A percentile compares a stretch with the other conserved stretches of the same genome.
phyloP scores from a whole-genome alignment of 1,140 invertebrate species.

The Anastrepha obliqua region DNA sequence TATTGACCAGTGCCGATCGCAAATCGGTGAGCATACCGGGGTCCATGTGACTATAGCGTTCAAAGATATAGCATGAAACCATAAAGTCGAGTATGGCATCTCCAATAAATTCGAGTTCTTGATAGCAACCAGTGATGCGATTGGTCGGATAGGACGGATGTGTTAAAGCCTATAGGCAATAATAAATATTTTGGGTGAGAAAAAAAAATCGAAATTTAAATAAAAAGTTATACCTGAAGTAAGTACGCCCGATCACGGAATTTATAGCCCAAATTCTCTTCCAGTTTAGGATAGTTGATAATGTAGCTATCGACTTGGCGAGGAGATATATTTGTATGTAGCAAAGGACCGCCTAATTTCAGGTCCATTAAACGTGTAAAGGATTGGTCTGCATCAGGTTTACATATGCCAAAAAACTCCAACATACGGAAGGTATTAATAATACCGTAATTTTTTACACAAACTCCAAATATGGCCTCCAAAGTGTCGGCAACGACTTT shows the following conservation, averaged over 20 bases:
- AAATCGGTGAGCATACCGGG: conserved; percentile 94
- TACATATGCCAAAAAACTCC: conserved; percentile 83
- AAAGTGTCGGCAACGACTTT: conserved; percentile 84
- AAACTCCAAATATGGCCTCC: conserved; percentile 89
- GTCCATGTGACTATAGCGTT: conserved; percentile 80
- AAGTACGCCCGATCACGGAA: conserved; percentile 81
- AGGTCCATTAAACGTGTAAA: conserved; percentile 69
- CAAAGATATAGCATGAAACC: conserved; percentile 91
- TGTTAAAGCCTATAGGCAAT: conserved; percentile 79
- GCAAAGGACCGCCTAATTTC: conserved; percentile 65
- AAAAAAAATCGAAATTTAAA: not conserved
- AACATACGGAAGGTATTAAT: conserved; percentile 79
- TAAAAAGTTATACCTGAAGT: conserved; percentile 80
- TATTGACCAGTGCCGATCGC: conserved; percentile 95
- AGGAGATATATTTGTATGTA: conserved; percentile 68
- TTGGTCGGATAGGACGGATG: conserved; percentile 94
- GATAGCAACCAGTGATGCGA: conserved; percentile 91
- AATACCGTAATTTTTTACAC: conserved; percentile 79
- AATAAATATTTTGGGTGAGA: not conserved
- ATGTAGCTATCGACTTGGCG: conserved; percentile 75
- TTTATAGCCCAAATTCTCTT: conserved; percentile 80
- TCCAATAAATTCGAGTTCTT: conserved; percentile 95
- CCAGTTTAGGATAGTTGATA: conserved; percentile 76
- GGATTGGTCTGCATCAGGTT: conserved; percentile 72
- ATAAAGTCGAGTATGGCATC: conserved; percentile 97